A percentile compares a stretch with the other conserved stretches of the same genome.
phyloP scores from a whole-genome alignment of 2,888 invertebrate species.

The Ophion obscuratus region DNA sequence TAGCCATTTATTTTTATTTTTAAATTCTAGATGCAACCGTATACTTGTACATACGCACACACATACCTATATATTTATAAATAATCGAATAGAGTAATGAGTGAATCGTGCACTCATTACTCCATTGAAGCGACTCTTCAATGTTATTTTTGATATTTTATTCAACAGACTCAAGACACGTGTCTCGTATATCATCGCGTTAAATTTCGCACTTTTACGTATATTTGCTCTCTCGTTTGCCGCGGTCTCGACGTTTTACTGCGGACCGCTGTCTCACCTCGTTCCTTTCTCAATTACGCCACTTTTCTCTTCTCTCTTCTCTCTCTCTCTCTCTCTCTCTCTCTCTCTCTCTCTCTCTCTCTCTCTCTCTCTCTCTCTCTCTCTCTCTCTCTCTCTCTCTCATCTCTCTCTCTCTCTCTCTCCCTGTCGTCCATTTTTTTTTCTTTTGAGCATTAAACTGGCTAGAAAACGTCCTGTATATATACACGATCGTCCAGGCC shows the following conservation, averaged over 20 bases:
- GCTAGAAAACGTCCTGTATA: conserved; percentile 16
- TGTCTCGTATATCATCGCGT: not conserved
- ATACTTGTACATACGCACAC: no score
- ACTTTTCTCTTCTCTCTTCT: conserved; percentile 1
- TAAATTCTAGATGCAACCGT: no score
- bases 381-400: not conserved
- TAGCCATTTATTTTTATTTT: no score
- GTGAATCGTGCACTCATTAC: no score
- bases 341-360: not conserved
- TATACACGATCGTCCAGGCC: not conserved
- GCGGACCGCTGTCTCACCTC: not conserved
- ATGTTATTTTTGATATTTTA: not conserved
- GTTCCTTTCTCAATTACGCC: conserved; percentile 16
- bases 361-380: not conserved
- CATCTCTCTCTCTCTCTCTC: not conserved
- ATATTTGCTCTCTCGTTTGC: conserved; percentile 9
- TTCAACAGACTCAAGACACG: not conserved
- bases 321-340: not conserved
- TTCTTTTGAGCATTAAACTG: conserved; percentile 30
- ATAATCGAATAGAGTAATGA: no score
- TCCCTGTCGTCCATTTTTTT: not conserved
- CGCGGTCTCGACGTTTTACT: conserved; percentile 5
- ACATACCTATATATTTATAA: no score
- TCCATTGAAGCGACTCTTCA: no score
- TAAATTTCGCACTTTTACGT: not conserved